These are phyloP conservation scores for Trichomycterus rosablanca DNA, from an alignment of 2,113 vertebrate species.

Conservation along the genomic window DNA sequence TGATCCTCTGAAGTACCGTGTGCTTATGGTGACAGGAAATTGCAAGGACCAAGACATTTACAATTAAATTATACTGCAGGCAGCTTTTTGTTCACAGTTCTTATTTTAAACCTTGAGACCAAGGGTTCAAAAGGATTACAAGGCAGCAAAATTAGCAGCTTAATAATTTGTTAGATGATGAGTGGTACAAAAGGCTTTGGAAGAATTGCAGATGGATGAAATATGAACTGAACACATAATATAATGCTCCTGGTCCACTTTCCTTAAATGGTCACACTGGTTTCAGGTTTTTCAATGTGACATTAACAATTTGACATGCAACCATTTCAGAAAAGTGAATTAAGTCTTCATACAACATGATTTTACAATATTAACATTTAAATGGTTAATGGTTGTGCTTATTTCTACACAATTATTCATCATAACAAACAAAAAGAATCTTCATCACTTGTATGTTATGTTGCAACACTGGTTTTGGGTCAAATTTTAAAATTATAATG, in stretches of 20 bases:
- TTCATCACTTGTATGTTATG: no score
- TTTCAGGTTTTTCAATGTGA: background rate
- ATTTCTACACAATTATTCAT: no score
- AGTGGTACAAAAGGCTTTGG: background rate
- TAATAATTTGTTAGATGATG: background rate
- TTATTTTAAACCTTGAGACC: background rate
- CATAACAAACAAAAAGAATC: no score
- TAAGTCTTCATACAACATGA: no score
- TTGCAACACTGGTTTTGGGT: constrained; percentile 4
- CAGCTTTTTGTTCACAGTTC: background rate
- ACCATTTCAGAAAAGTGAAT: no score
- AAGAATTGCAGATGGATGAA: background rate
- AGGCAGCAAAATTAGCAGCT: background rate
- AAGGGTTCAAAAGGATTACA: background rate
- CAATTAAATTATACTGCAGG: background rate
- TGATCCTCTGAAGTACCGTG: no score
- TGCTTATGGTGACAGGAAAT: no score
- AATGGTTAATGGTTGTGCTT: no score
- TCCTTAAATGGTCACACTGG: background rate
- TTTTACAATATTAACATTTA: no score
- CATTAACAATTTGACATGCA: background rate
- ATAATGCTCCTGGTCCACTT: background rate
- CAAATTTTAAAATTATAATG: no score
- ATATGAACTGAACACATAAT: background rate
- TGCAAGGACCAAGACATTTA: no score